A percentile compares a stretch with the other conserved stretches of the same genome.
Conservation (phyloP, 2,797 vertebrate genomes). For the Micromesistius poutassou region DNA sequence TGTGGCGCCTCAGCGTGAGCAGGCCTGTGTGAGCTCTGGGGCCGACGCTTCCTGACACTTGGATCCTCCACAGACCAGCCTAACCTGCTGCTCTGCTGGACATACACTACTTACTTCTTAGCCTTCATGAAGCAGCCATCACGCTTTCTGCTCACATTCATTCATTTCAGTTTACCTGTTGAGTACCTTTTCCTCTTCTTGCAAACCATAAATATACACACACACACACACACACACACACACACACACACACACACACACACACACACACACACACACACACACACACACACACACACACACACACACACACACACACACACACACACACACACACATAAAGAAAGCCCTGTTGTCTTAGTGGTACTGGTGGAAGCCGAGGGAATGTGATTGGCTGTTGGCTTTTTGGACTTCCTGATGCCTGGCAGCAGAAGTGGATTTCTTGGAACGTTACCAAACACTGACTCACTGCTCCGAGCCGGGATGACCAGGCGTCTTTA, state of each 20-base stretch:
- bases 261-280: too few species aligned
- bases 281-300: too few species aligned
- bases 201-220: neutral
- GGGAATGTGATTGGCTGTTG: conserved; percentile 44
- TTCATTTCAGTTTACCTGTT: too few species aligned
- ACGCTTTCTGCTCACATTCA: neutral
- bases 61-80: neutral
- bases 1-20: neutral
- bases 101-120: neutral
- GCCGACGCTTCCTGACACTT: neutral
- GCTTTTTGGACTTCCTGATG: conserved; percentile 53
- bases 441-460: conserved; percentile 64
- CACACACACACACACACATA: neutral
- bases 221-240: neutral
- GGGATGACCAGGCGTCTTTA: conserved; percentile 66
- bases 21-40: neutral
- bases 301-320: too few species aligned
- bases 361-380: conserved; percentile 40
- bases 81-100: neutral
- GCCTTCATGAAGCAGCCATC: neutral
- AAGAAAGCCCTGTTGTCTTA: conserved; percentile 2
- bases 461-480: conserved; percentile 66
- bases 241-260: neutral
- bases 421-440: conserved; percentile 54
- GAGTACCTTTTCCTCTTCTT: too few species aligned